Conservation (phyloP, 2,888 invertebrate species). For the Oithona nana region DNA sequence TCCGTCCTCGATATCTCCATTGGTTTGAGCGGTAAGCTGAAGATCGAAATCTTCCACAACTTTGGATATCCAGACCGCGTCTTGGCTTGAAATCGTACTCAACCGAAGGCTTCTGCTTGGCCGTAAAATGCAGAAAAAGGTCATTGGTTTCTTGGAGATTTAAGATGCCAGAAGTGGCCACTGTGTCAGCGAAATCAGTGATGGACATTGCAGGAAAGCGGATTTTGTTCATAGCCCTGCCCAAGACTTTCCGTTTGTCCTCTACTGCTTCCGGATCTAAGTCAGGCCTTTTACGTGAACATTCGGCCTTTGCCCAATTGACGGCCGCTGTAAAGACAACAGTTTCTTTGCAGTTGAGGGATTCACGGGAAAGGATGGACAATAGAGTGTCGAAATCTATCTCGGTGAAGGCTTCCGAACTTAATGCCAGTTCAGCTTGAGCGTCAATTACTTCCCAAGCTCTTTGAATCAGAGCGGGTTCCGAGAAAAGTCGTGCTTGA, state of each 20-base stretch:
- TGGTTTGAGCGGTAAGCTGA: slow-evolving; percentile 91
- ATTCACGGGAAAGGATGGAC: slow-evolving; percentile 75
- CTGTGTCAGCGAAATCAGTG: slow-evolving; percentile 83
- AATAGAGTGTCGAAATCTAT: slow-evolving; percentile 82
- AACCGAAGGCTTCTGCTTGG: slow-evolving; percentile 56
- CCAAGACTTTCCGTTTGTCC: slow-evolving; percentile 24
- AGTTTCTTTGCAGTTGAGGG: slow-evolving; percentile 82
- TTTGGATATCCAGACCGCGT: slow-evolving; percentile 33
- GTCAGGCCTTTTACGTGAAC: slow-evolving; percentile 59
- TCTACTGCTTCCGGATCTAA: slow-evolving; percentile 48
- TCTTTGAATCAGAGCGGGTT: slow-evolving; percentile 85
- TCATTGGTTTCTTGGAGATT: slow-evolving; percentile 84
- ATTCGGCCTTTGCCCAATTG: slow-evolving; percentile 83
- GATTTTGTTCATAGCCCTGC: slow-evolving; percentile 58
- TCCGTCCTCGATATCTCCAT: slow-evolving; percentile 87
- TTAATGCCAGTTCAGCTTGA: slow-evolving; percentile 88
- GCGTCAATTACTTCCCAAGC: slow-evolving; percentile 97
- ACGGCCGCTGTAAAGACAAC: slow-evolving; percentile 61
- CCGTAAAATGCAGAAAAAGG: slow-evolving; percentile 84
- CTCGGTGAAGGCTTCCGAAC: slow-evolving; percentile 86
- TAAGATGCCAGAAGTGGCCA: slow-evolving; percentile 62
- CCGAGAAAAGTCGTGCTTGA: slow-evolving; percentile 86
- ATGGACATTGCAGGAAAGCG: slow-evolving; percentile 84
- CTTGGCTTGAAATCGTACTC: slow-evolving; percentile 63
- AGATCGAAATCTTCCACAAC: slow-evolving; percentile 86